Base-by-base conservation (phyloP, 30 jellyfish, hydroid and myxozoan species). In the Cassiopea andromeda region DNA sequence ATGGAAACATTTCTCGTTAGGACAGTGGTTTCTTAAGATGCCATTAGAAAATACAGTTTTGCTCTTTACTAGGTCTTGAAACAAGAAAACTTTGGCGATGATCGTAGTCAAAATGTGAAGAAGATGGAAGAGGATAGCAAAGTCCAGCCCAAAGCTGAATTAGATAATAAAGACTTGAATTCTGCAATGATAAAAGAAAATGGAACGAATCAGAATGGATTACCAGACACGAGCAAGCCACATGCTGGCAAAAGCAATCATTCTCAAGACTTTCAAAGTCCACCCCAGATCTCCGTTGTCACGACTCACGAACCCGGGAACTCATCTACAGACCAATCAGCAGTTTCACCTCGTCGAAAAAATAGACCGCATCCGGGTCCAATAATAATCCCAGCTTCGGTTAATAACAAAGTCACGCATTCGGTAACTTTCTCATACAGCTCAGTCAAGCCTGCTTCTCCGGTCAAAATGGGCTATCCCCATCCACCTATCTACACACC, bases 291-390 rank as follows among this genome's bases (percentile, higher is more conserved):
- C 46, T 78, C 94, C 2, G 86, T 76, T 2, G 48, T 87, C n/a
- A 50, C 93, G 7, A 85, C 76, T 0, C 60, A 48, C 48, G 95
- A 77, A 2, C 54, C 79, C 19, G 88, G 69, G 58, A 74, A 73
- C 79, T 60, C 89, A 1, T 43, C 89, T 0, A 79, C 57, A 73
- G 87, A 64, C 83, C 57, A 54, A 1, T 48, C 97, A 46, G 86
- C 97, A 2, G 91, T 85, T 13, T 94, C 98, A 16, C 98, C 98
- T 45, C 84, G 93, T 50, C 89, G 97, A 19, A 96, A 88, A 69
- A 82, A 54, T 4, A 96, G 91, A 64, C 98, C 99, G 1, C 97
- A 92, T 60, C 99, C 99, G 3, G 98, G 98, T 44, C 99, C 99
- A 14, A 96, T 96, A 47, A 85, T 96, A 5, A 96, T 96, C 59